Base-by-base conservation (phyloP, 1,140 invertebrate species). In the Drosophila kurseongensis region DNA sequence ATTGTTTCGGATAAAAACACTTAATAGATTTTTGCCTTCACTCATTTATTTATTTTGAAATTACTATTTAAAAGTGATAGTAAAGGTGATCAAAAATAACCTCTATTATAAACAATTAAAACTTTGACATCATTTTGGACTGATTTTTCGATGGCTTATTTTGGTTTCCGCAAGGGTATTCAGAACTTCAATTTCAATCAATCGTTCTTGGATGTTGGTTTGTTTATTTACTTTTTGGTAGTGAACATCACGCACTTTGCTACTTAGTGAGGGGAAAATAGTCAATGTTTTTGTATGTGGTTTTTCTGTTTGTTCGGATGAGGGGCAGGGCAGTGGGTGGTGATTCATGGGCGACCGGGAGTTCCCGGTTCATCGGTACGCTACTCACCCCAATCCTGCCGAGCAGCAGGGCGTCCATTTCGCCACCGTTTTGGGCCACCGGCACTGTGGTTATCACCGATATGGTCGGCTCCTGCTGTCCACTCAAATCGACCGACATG, bases 361-460 rank as follows among this genome's bases (percentile, higher is more conserved):
- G 45, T 44, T 55, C 9, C 52, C 57, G 36, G 18, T 27, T 32
- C 38, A 16, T 40, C 29, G 29, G 29, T 6, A 32, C 29, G n/a
- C 6, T 69, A 92, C 95, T 95, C 93, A 96, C 95, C 95, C 95
- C 94, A 54, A 95, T 96, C 90, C 95, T 93, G 71, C 95, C 95
- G 38, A 96, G 93, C 42, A 96, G 94, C 54, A 96, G 91, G 47
- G 95, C 95, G 89, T 96, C 95, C 95, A 96, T 96, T 93, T 96
- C 95, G 59, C 95, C 95, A 91, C 95, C 95, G 81, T 91, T 92
- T 60, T 91, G 89, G 35, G 91, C 82, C 52, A 88, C 92, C 77
- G 80, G 90, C 86, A 79, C 92, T 56, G 93, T 93, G 63, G 93
- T 90, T 86, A 91, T 90, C 50, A 91, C 82, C 48, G 91, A 91